A percentile compares a stretch with the other conserved stretches of the same genome.
These are phyloP conservation scores for Pseudomugil tenellus DNA, from an alignment of 2,797 vertebrate genomes.

Conservation along the genomic window DNA sequence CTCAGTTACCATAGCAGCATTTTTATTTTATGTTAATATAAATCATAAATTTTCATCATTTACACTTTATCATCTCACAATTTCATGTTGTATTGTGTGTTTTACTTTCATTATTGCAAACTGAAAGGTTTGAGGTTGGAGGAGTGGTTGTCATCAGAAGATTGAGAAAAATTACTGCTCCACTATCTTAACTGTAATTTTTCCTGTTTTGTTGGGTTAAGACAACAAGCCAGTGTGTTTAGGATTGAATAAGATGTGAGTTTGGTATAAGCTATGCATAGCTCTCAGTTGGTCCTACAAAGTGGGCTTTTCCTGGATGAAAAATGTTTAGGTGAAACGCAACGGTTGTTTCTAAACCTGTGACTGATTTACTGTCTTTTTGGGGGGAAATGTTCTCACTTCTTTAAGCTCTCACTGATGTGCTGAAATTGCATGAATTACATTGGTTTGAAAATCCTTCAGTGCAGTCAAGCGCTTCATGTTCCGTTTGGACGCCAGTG, in stretches of 20 bases:
- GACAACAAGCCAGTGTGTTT: not conserved
- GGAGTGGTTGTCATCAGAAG: not conserved
- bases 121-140: not conserved
- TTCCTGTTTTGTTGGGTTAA: not conserved
- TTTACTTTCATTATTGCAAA: too few relatives aligned
- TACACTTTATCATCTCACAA: not conserved
- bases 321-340: not conserved
- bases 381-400: not conserved
- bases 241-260: not conserved
- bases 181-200: not conserved
- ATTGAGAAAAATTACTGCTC: not conserved
- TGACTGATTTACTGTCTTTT: too few relatives aligned
- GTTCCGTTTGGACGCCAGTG: not conserved
- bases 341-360: not conserved
- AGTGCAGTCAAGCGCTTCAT: not conserved
- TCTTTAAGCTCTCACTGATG: not conserved
- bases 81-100: not conserved
- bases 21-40: too few relatives aligned
- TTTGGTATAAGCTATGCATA: not conserved
- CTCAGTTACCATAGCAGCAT: too few relatives aligned
- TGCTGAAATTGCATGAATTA: not conserved
- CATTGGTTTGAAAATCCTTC: not conserved
- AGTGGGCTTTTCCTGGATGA: not conserved
- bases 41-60: not conserved
- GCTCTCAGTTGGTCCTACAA: not conserved